These are phyloP conservation scores for Spheniscus humboldti DNA, from an alignment of 2,797 vertebrate genomes.

Conservation along the genomic window DNA sequence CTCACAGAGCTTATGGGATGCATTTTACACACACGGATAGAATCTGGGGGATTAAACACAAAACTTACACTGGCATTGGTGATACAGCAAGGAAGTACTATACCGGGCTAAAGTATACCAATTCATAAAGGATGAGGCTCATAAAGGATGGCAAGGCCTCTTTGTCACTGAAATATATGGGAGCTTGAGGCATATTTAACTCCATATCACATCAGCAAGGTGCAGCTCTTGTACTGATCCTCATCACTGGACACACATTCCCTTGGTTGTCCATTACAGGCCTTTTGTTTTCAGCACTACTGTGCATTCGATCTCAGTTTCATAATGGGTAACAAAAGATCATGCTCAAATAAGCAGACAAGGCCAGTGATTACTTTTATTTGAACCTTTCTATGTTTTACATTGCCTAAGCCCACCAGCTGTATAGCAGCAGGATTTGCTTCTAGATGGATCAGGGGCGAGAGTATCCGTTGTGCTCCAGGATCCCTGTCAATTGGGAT, in stretches of 20 bases:
- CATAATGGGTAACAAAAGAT: neutral
- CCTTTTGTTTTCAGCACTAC: neutral
- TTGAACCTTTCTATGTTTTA: neutral
- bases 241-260: neutral
- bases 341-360: neutral
- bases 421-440: neutral
- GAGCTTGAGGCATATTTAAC: neutral
- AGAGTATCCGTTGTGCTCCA: neutral
- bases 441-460: neutral
- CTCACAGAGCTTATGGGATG: neutral
- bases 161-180: neutral
- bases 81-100: neutral
- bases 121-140: neutral
- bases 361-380: neutral
- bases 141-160: neutral
- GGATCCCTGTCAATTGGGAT: neutral
- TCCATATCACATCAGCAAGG: neutral
- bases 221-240: neutral
- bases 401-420: neutral
- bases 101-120: neutral
- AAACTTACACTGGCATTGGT: neutral
- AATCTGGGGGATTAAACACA: neutral
- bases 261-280: neutral
- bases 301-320: neutral
- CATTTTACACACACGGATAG: neutral